Evolutionary conservation across 2,113 vertebrate species (phyloP).

Genomic region (Cathartes aura): DNA sequence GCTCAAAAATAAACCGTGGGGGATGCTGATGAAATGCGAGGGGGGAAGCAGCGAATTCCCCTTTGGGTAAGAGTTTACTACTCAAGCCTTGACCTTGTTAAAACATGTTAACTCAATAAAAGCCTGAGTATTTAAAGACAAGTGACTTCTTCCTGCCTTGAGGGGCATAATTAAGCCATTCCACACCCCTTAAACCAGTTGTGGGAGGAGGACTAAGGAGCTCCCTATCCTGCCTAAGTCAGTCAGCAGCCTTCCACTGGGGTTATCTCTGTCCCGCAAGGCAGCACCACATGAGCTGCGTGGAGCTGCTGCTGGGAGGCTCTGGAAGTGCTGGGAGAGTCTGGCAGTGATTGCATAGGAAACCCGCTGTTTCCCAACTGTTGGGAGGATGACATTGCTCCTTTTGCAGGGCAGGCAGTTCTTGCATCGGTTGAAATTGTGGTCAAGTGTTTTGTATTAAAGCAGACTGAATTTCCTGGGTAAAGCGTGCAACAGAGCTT

Average conservation of each 20-base stretch:
- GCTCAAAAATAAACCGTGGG: background rate
- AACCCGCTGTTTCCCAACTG: background rate
- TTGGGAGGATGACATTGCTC: background rate
- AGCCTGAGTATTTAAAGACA: conserved; percentile 44
- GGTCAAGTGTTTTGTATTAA: background rate
- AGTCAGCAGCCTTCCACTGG: background rate
- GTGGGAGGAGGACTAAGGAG: background rate
- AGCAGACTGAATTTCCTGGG: background rate
- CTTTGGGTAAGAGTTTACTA: conserved; percentile 12
- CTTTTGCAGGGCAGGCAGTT: background rate
- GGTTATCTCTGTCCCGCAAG: background rate
- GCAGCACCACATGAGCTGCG: background rate
- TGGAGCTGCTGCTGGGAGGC: background rate
- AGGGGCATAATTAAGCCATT: conserved; percentile 49
- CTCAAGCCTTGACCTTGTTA: conserved; percentile 59
- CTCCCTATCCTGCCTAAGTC: background rate
- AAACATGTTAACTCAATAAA: conserved; percentile 61
- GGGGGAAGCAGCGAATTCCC: background rate
- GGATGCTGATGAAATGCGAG: background rate
- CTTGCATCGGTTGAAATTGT: background rate
- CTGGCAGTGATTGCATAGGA: background rate
- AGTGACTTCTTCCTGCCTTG: conserved; percentile 59
- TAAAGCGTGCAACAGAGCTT: background rate
- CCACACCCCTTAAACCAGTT: conserved; percentile 6
- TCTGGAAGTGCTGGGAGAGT: background rate